Percentiles rank a stretch among this genome's conserved stretches.
These are phyloP conservation scores for Ooceraea biroi DNA, from an alignment of 1,140 invertebrate genomes.

Conservation along the genomic window DNA sequence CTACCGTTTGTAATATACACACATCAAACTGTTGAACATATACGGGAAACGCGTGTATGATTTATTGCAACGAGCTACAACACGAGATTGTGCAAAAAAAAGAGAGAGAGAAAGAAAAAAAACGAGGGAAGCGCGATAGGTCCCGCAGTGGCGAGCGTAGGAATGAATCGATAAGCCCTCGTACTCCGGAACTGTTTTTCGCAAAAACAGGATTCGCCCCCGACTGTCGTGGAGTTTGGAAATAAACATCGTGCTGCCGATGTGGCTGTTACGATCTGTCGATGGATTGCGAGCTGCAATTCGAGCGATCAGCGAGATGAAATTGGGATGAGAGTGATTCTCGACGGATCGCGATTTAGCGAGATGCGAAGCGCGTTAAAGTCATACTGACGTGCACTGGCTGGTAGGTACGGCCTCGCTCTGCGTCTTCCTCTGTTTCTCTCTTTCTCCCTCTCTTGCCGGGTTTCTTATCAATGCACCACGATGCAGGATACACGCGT, in stretches of 20 bases:
- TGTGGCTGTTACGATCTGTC: no score
- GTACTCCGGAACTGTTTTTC: slow-evolving; percentile 2
- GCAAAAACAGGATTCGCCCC: not conserved
- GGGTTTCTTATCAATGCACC: slow-evolving; percentile 35
- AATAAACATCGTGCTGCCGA: slow-evolving; percentile 12
- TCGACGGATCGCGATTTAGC: not conserved
- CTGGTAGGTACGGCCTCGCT: not conserved
- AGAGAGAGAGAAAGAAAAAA: not conserved
- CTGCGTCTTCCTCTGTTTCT: no score
- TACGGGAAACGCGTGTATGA: slow-evolving; percentile 39
- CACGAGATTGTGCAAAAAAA: slow-evolving; percentile 42
- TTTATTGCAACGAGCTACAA: slow-evolving; percentile 51
- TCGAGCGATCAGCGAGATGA: not conserved
- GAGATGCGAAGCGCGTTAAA: not conserved
- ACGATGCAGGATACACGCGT: slow-evolving; percentile 34
- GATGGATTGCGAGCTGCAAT: no score
- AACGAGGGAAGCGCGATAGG: not conserved
- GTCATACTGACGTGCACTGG: not conserved
- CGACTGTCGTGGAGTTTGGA: not conserved
- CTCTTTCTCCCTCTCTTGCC: not conserved
- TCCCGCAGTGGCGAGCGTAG: not conserved
- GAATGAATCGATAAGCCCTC: slow-evolving; percentile 33
- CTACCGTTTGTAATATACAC: slow-evolving; percentile 47
- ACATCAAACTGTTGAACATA: slow-evolving; percentile 53
- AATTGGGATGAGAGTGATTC: no score